Base-by-base conservation (phyloP, 2,113 vertebrate species). In the Papio anubis region DNA sequence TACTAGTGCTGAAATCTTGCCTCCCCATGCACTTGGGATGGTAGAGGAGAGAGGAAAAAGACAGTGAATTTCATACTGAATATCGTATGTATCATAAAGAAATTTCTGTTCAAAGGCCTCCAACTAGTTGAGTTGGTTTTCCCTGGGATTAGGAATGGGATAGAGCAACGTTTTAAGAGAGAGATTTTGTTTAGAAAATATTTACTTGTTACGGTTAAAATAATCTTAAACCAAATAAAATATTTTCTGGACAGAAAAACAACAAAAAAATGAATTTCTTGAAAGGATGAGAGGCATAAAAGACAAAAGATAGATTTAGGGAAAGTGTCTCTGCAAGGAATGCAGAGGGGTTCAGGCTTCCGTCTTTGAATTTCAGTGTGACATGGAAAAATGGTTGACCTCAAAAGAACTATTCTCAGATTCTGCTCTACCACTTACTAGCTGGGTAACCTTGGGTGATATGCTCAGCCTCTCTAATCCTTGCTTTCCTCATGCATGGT, bases 221-320 rank as follows among this genome's bases (percentile, higher is more conserved):
- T 93, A 81, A 88, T 66, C 45, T 88, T 93, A 97, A 97, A 43
- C 13, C 68, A 89, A 91, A 64, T 92, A 87, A 92, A 90, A 96
- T 43, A 64, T 25, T 90, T 93, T 82, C 35, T 83, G 38, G 32
- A 57, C 23, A 55, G n/a, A 81, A 27, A 81, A n/a, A 43, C 43
- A 61, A 61, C 10, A 52, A 55, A 91, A 80, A 88, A 38, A 45
- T 38, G 40, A 52, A 82, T 78, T 93, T 91, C 73, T 72, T 59
- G 35, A 57, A 80, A 61, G 40, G 5, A 50, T 81, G 45, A 91
- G 40, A 93, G 7, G 10, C 83, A 52, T 2, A 82, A 16, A 70
- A 64, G 3, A 68, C 43, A 50, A 85, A 94, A 92, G 10, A 75
- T 5, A 38, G 18, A n/a, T 40, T 52, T 38, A 82, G 50, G 50